These are phyloP conservation scores for Scaptomyza cyrtandrae DNA, from an alignment of 2,888 invertebrate species.

Conservation along the genomic window DNA sequence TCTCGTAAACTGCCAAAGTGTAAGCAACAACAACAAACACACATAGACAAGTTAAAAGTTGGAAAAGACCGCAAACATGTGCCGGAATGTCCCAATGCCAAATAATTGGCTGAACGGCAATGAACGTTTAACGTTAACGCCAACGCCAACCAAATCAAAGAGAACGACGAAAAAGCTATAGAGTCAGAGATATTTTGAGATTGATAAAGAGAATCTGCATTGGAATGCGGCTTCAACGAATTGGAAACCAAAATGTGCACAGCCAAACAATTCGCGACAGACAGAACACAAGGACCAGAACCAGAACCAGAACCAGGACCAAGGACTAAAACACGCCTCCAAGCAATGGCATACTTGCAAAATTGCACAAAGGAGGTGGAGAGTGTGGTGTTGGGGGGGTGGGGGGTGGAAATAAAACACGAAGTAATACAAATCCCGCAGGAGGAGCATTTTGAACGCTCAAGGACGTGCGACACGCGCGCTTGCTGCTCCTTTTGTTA, in stretches of 20 bases:
- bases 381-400: not conserved
- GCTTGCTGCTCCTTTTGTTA: constrained; percentile 4
- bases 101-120: constrained; percentile 59
- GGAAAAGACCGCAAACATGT: constrained; percentile 35
- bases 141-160: constrained; percentile 1
- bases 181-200: not conserved
- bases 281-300: not conserved
- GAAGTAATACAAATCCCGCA: constrained; percentile 48
- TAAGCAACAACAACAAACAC: constrained; percentile 10
- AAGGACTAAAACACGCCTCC: constrained; percentile 9
- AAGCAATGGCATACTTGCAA: constrained; percentile 54
- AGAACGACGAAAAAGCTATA: not conserved
- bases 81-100: constrained; percentile 52
- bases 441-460: constrained; percentile 62
- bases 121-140: constrained; percentile 40
- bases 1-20: constrained; percentile 4
- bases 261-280: too few species aligned
- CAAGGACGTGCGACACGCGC: constrained; percentile 69
- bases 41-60: constrained; percentile 32
- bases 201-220: constrained; percentile 48
- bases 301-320: not conserved
- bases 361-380: constrained; percentile 43
- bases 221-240: constrained; percentile 57
- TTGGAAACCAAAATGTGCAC: constrained; percentile 26
- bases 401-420: constrained; percentile 7